Conservation (phyloP, 2,888 invertebrate species). For the Priocnemis perturbator region DNA sequence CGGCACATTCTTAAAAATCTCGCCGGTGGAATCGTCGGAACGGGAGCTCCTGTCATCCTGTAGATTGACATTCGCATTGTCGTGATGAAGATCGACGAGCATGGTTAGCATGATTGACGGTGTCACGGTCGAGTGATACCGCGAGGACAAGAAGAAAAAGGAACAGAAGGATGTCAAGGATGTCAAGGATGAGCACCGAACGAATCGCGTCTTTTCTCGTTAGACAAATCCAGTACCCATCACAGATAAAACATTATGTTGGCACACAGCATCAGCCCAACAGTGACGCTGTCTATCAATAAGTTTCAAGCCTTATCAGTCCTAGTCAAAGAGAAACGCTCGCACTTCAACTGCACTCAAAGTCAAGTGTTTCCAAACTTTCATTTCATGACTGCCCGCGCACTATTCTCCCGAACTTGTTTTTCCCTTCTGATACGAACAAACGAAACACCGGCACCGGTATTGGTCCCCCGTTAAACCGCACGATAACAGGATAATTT, state of each 20-base stretch:
- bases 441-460: no score
- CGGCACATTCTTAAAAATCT: conserved; percentile 87
- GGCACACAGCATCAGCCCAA: background rate
- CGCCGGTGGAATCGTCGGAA: conserved; percentile 67
- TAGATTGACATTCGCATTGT: conserved; percentile 8
- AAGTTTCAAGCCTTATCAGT: no score
- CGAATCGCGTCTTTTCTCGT: background rate
- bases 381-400: no score
- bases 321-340: conserved; percentile 2
- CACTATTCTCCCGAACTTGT: no score
- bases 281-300: no score
- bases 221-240: conserved; percentile 10
- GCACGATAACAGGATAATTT: no score
- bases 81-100: conserved; percentile 13
- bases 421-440: no score
- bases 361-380: no score
- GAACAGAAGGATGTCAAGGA: background rate
- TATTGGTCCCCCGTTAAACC: no score
- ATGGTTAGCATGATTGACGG: conserved; percentile 1
- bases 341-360: no score
- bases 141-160: conserved; percentile 11
- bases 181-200: conserved; percentile 4
- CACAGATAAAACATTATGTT: background rate
- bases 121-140: conserved; percentile 5
- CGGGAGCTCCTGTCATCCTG: conserved; percentile 72